A percentile compares a stretch with the other conserved stretches of the same genome.
Evolutionary conservation across 2,113 vertebrate species (phyloP).

Genomic region (Oreocharis arfaki): DNA sequence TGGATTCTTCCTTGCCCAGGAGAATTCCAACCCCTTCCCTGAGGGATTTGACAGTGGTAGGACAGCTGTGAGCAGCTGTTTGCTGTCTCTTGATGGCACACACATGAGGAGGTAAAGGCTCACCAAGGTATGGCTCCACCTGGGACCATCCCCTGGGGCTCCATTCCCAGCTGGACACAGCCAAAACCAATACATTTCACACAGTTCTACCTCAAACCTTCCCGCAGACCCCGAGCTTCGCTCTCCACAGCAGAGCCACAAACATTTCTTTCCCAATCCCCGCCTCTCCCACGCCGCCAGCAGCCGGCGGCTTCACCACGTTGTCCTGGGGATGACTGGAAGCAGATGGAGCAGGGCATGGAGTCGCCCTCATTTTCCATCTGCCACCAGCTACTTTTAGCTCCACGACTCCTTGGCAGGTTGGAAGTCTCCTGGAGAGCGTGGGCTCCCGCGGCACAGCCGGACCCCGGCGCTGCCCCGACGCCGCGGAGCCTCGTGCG

Average conservation of each 20-base stretch:
- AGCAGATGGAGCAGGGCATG: slow-evolving; percentile 22
- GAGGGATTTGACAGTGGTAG: accelerated
- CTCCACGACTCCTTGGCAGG: neutral
- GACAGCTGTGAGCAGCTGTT: neutral
- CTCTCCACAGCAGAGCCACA: neutral
- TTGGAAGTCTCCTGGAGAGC: neutral
- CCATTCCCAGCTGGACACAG: neutral
- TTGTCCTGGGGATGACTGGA: neutral
- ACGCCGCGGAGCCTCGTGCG: neutral
- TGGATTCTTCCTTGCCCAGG: neutral
- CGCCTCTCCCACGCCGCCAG: neutral
- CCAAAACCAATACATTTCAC: accelerated
- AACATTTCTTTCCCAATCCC: neutral
- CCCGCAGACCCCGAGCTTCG: neutral
- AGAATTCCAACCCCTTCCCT: neutral
- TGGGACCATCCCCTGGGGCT: no score
- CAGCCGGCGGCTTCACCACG: neutral
- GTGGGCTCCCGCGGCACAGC: neutral
- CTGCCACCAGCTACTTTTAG: slow-evolving; percentile 24
- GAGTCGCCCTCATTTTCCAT: slow-evolving; percentile 25
- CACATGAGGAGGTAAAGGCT: neutral
- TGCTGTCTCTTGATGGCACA: neutral
- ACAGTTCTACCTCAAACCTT: neutral
- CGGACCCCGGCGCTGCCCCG: neutral
- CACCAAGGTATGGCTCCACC: neutral